A percentile compares a stretch with the other conserved stretches of the same genome.
Evolutionary conservation across 2,888 invertebrate species (phyloP).

Genomic region (Epinotia brunnichana): DNA sequence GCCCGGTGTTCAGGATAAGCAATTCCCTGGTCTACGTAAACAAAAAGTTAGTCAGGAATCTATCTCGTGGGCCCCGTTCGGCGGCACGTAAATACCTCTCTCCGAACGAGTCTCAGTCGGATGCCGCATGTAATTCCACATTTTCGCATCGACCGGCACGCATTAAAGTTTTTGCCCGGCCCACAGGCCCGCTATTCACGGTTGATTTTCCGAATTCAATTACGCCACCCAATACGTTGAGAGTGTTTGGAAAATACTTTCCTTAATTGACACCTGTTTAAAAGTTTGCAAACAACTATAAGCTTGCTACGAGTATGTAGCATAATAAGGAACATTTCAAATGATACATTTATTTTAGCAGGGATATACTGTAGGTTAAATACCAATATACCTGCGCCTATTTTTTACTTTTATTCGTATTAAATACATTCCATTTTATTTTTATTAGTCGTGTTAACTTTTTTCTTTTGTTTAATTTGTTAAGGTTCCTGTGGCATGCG

Average conservation of each 20-base stretch:
- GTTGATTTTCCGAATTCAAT: conserved; percentile 77
- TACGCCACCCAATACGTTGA: conserved; percentile 71
- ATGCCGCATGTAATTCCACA: conserved; percentile 73
- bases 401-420: too few relatives aligned
- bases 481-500: too few relatives aligned
- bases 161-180: conserved; percentile 76
- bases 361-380: too few relatives aligned
- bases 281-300: conserved; percentile 47
- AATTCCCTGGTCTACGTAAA: conserved; percentile 51
- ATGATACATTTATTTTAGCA: too few relatives aligned
- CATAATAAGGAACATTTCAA: too few relatives aligned
- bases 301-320: too few relatives aligned
- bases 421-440: too few relatives aligned
- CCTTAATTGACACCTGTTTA: conserved; percentile 67
- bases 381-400: too few relatives aligned
- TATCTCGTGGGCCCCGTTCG: conserved; percentile 58
- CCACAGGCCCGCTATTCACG: conserved; percentile 60
- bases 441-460: too few relatives aligned
- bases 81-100: conserved; percentile 73
- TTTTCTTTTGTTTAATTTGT: too few relatives aligned
- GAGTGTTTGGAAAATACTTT: conserved; percentile 70
- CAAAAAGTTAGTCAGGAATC: conserved; percentile 63
- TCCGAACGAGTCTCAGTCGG: conserved; percentile 66
- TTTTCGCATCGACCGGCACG: conserved; percentile 72
- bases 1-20: conserved; percentile 54